phyloP scores from a whole-genome alignment of 2,113 vertebrate species.

The Pelobates fuscus region DNA sequence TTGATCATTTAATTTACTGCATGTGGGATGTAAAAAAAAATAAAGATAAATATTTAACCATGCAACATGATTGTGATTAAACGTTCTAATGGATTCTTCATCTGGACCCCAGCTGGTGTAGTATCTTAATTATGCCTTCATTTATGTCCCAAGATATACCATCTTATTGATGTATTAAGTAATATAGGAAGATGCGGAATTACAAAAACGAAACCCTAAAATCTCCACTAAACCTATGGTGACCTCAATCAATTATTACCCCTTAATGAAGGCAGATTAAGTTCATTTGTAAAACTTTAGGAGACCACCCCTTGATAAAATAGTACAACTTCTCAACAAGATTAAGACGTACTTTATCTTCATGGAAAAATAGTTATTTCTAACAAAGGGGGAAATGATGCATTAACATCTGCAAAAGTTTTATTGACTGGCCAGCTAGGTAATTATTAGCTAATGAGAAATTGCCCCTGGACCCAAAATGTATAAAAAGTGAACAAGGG shows the following conservation, averaged over 20 bases:
- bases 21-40: slow-evolving; percentile 57
- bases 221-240: slow-evolving; percentile 49
- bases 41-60: slow-evolving; percentile 60
- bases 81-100: slow-evolving; percentile 65
- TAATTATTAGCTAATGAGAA: too few species aligned
- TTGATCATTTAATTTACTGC: slow-evolving; percentile 64
- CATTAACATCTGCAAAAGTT: too few species aligned
- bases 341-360: too few species aligned
- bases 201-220: slow-evolving; percentile 56
- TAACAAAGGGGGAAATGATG: too few species aligned
- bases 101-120: slow-evolving; percentile 65
- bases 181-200: slow-evolving; percentile 56
- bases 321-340: too few species aligned
- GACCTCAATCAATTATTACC: slow-evolving; percentile 52
- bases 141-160: slow-evolving; percentile 45
- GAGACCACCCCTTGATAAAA: slow-evolving; percentile 15
- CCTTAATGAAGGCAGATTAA: slow-evolving; percentile 51
- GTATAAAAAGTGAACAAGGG: too few species aligned
- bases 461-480: too few species aligned
- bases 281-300: slow-evolving; percentile 32
- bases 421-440: too few species aligned
- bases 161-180: slow-evolving; percentile 52
- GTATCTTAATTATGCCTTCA: slow-evolving; percentile 57
- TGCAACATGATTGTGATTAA: slow-evolving; percentile 65
- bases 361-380: too few species aligned